These are phyloP conservation scores for Carettochelys insculpta DNA, from an alignment of 2,113 vertebrate genomes.

Conservation along the genomic window DNA sequence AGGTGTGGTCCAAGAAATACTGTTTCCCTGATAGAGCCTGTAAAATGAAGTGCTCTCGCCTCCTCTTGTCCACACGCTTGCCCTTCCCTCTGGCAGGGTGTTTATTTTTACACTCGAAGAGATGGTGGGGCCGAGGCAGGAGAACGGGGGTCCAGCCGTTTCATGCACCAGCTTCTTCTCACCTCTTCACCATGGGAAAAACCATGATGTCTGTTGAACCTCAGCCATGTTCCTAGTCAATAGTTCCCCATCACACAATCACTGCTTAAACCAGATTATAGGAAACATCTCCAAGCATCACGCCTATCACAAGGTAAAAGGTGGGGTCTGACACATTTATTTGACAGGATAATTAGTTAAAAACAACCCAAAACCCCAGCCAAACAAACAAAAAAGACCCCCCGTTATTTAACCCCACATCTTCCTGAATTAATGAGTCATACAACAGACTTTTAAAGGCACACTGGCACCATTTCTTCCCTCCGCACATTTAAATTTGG, in stretches of 20 bases:
- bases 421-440: background rate
- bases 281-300: fast-evolving
- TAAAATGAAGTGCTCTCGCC: background rate
- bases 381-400: background rate
- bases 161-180: background rate
- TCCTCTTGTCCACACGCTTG: too few species aligned
- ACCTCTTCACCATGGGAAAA: background rate
- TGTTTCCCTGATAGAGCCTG: background rate
- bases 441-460: background rate
- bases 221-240: background rate
- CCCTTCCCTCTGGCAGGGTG: too few species aligned
- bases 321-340: background rate
- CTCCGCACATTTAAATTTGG: background rate
- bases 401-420: background rate
- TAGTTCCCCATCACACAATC: background rate
- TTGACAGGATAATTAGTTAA: background rate
- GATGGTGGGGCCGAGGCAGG: background rate
- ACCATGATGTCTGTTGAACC: background rate
- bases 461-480: background rate
- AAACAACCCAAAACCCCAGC: background rate
- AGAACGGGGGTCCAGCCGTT: background rate
- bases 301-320: background rate
- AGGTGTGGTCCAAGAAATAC: too few species aligned
- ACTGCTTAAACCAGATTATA: fast-evolving
- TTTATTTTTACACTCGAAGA: background rate